These are phyloP conservation scores for Melopsittacus undulatus DNA, from an alignment of 2,797 vertebrate species.

Conservation along the genomic window DNA sequence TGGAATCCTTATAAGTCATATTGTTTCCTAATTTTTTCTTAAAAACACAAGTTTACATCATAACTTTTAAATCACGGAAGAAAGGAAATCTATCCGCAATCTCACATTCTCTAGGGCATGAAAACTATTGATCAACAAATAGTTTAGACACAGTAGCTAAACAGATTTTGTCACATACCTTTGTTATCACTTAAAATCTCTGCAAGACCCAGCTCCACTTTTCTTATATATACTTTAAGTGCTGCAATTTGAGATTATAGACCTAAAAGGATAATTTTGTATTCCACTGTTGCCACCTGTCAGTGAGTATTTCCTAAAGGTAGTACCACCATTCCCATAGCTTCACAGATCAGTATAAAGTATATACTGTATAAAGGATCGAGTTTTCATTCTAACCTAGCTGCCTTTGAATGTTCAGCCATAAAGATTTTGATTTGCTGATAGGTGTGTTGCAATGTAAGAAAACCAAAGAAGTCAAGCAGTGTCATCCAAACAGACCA, in stretches of 20 bases:
- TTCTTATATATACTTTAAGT: background rate
- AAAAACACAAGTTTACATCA: constrained; percentile 7
- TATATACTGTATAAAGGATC: background rate
- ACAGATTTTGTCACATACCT: background rate
- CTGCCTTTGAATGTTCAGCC: constrained; percentile 33
- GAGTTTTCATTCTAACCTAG: constrained; percentile 29
- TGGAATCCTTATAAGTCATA: background rate
- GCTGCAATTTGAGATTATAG: constrained; percentile 20
- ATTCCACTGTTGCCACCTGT: constrained; percentile 58
- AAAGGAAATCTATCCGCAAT: background rate
- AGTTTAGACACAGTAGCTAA: background rate
- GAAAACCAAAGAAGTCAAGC: constrained; percentile 39
- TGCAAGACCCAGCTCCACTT: background rate
- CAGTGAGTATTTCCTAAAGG: constrained; percentile 51
- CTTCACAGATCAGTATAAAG: constrained; percentile 29
- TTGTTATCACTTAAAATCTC: background rate
- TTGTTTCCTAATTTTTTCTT: background rate
- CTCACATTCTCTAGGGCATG: background rate
- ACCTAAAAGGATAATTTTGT: constrained; percentile 41
- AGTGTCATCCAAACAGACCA: constrained; percentile 15
- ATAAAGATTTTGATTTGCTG: constrained; percentile 51
- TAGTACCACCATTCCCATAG: constrained; percentile 21
- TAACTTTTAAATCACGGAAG: background rate
- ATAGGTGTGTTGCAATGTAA: constrained; percentile 18
- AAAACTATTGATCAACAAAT: background rate